Conservation (phyloP, 2,888 invertebrate species). For the Orchesella flavescens region DNA sequence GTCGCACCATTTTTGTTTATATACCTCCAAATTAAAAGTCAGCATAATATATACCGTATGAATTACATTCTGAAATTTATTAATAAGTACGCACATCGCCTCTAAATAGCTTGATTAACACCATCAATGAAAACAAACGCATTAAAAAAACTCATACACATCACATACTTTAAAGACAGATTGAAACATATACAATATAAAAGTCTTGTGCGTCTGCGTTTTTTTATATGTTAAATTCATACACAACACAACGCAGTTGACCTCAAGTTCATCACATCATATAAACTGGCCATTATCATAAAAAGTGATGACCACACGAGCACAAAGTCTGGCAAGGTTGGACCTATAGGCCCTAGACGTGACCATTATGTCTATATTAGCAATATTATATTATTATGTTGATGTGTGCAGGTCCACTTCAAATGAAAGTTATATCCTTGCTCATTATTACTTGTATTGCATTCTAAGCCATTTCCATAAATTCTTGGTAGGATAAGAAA, state of each 20-base stretch:
- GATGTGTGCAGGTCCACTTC: slow-evolving; percentile 13
- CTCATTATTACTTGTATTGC: not conserved
- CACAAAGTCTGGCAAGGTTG: slow-evolving; percentile 24
- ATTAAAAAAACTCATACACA: not conserved
- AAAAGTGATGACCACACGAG: slow-evolving; percentile 62
- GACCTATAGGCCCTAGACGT: slow-evolving; percentile 16
- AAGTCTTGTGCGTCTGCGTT: not conserved
- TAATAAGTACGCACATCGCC: slow-evolving; percentile 5
- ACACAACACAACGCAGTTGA: slow-evolving; percentile 30
- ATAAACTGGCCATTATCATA: slow-evolving; percentile 60
- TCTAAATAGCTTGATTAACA: slow-evolving; percentile 35
- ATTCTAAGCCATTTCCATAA: slow-evolving; percentile 23
- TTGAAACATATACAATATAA: not conserved
- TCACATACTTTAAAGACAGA: not conserved
- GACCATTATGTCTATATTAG: slow-evolving; percentile 54
- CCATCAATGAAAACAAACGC: slow-evolving; percentile 35
- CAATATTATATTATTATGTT: not conserved
- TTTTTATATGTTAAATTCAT: slow-evolving; percentile 11
- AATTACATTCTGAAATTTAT: no score
- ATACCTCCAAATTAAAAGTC: no score
- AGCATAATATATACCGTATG: no score
- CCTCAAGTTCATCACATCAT: slow-evolving; percentile 56
- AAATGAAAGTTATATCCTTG: slow-evolving; percentile 13
- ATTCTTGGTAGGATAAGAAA: slow-evolving; percentile 13
- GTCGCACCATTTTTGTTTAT: not conserved